These are phyloP conservation scores for Carcina quercana DNA, from an alignment of 2,888 invertebrate species.

Conservation along the genomic window DNA sequence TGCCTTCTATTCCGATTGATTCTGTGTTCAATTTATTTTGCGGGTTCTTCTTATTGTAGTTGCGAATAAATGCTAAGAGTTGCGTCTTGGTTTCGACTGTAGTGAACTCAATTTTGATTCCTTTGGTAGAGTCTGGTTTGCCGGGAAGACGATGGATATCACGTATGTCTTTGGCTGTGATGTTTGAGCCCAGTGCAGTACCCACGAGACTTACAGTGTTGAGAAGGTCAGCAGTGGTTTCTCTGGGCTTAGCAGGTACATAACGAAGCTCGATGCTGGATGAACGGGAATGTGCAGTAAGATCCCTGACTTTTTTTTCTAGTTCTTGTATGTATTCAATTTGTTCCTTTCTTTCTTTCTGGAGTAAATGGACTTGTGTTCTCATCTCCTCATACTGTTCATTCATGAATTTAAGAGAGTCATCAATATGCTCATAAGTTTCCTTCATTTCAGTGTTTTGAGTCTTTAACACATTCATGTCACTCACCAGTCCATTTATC, in stretches of 20 bases:
- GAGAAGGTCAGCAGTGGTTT: neutral
- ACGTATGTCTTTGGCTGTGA: neutral
- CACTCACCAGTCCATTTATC: too few species aligned
- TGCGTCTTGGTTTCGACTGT: neutral
- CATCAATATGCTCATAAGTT: neutral
- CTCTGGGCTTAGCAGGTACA: neutral
- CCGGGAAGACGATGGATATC: neutral
- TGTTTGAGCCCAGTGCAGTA: neutral
- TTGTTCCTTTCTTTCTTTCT: neutral
- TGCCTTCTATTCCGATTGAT: neutral
- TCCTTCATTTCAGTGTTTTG: neutral
- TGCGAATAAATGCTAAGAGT: neutral
- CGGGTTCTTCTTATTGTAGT: neutral
- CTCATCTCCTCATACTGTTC: neutral
- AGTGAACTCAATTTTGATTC: neutral
- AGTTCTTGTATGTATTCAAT: neutral
- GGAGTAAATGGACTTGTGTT: neutral
- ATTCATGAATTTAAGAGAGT: neutral
- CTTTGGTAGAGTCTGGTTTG: neutral
- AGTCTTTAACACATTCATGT: too few species aligned
- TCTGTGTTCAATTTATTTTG: neutral
- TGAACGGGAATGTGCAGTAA: neutral
- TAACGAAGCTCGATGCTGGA: neutral
- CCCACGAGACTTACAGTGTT: neutral
- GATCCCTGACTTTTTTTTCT: neutral